Percentiles rank a stretch among this genome's conserved stretches.
Evolutionary conservation across 2,113 vertebrate genomes (phyloP).

Genomic region (Toxostoma redivivum): DNA sequence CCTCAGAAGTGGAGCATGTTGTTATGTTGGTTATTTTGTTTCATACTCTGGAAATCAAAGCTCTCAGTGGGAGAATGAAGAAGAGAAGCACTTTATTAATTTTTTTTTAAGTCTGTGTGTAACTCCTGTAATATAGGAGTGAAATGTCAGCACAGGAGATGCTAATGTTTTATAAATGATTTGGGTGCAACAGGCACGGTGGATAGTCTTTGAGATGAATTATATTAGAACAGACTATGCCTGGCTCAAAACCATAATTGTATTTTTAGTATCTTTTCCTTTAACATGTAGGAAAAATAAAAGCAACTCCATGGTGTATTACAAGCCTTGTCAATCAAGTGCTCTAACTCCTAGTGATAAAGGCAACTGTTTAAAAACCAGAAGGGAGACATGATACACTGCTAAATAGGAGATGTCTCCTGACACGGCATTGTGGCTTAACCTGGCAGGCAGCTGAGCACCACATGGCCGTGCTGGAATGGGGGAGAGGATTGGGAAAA

Average conservation of each 20-base stretch:
- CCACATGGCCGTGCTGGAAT: neutral
- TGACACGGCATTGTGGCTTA: neutral
- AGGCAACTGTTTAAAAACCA: constrained; percentile 38
- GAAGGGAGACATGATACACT: constrained; percentile 7
- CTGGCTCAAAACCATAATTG: constrained; percentile 47
- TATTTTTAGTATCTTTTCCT: constrained; percentile 73
- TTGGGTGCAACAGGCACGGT: constrained; percentile 31
- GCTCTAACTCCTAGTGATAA: neutral
- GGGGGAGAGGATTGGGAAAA: neutral
- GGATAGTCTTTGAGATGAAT: constrained; percentile 42
- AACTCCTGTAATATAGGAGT: constrained; percentile 61
- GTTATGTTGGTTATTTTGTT: constrained; percentile 70
- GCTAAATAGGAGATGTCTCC: constrained; percentile 1
- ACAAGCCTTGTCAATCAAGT: constrained; percentile 57
- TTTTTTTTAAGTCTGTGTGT: constrained; percentile 59
- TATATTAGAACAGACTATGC: constrained; percentile 52
- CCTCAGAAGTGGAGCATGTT: constrained; percentile 63
- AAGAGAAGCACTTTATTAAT: constrained; percentile 74
- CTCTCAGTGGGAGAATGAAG: constrained; percentile 73
- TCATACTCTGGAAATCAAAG: constrained; percentile 66
- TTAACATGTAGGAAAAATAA: constrained; percentile 46
- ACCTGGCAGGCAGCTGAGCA: neutral
- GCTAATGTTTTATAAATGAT: constrained; percentile 70
- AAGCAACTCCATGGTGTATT: constrained; percentile 36
- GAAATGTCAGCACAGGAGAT: constrained; percentile 62